Evolutionary conservation across 2,797 vertebrate genomes (phyloP), one percentile per base, ranked within the genome.

Genomic region (Diplodus puntazzo): DNA sequence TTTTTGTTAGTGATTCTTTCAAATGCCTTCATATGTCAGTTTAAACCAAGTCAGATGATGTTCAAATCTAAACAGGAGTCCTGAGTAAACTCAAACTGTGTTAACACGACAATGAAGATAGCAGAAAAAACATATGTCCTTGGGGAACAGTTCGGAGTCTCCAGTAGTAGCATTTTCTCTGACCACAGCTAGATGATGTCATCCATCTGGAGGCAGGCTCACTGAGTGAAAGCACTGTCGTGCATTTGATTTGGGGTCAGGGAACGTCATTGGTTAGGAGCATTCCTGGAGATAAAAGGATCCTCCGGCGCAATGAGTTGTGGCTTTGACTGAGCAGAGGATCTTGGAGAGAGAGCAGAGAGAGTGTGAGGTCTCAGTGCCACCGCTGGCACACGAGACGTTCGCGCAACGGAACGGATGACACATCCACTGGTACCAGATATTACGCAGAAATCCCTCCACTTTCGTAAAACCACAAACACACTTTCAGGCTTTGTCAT

Each of bases 171-270:
- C 69, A 66, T 73, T 82, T 79, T 79, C 58, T 73, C 25, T 63
- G 17, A 90, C 91, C 85, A 69, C 84, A 85, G 20, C 48, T 78
- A 50, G 53, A 73, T 89, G 87, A 93, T 78, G 83, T 86, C 16
- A 85, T 77, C 62, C 67, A 62, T 82, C 69, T 77, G 80, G 64
- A 75, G 58, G 66, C 42, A 49, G 62, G 42, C 57, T 82, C 60
- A 57, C 69, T 21, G 55, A 79, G 80, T 23, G 21, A 61, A 77
- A 79, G 73, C 65, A 7, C 16, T 23, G 60, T 65, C 70, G 82
- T 88, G 85, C 69, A 89, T 89, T 80, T 80, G 52, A 90, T 89
- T 83, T 67, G 50, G 39, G 20, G 59, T 80, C 50, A 75, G 77
- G 53, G 73, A 52, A 77, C 58, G 59, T 87, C 60, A 67, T n/a